Percentiles rank a stretch among this genome's conserved stretches.
phyloP scores from a whole-genome alignment of 2,797 vertebrate species.

The Acanthurus lineatus region DNA sequence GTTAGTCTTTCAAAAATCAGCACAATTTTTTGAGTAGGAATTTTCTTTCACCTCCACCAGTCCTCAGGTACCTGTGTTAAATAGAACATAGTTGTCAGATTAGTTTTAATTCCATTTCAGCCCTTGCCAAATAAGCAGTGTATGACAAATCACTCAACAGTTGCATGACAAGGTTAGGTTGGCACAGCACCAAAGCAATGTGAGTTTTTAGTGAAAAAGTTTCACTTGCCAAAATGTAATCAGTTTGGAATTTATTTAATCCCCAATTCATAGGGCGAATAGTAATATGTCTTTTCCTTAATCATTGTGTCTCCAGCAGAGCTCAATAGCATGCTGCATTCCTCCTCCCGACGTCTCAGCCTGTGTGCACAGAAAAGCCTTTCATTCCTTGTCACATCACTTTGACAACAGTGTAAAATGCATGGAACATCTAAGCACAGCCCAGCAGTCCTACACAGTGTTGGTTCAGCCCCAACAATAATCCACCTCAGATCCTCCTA shows the following conservation, averaged over 20 bases:
- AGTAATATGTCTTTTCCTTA: conserved; percentile 79
- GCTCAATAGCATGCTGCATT: conserved; percentile 76
- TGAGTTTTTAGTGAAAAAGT: conserved; percentile 56
- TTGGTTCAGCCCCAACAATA: conserved; percentile 75
- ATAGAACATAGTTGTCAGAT: conserved; percentile 68
- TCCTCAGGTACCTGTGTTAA: conserved; percentile 56
- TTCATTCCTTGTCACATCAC: conserved; percentile 79
- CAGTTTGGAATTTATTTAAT: conserved; percentile 85
- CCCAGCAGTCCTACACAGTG: conserved; percentile 66
- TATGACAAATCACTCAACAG: conserved; percentile 69
- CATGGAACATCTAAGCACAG: conserved; percentile 79
- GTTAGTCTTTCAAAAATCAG: not conserved
- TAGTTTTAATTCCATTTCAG: conserved; percentile 60
- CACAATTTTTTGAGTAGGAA: not conserved
- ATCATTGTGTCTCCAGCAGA: conserved; percentile 79
- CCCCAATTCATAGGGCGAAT: conserved; percentile 78
- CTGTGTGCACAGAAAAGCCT: conserved; percentile 82
- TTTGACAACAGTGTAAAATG: conserved; percentile 80
- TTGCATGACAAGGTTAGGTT: conserved; percentile 57
- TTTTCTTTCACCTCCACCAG: conserved; percentile 29
- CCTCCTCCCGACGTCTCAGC: conserved; percentile 67
- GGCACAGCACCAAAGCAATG: conserved; percentile 43
- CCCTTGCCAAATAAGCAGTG: conserved; percentile 46
- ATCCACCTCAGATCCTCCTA: conserved; percentile 79
- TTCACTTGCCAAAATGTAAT: conserved; percentile 81